A percentile compares a stretch with the other conserved stretches of the same genome.
These are phyloP conservation scores for Ctenodactylus gundi DNA, from an alignment of 2,113 vertebrate species.

Conservation along the genomic window DNA sequence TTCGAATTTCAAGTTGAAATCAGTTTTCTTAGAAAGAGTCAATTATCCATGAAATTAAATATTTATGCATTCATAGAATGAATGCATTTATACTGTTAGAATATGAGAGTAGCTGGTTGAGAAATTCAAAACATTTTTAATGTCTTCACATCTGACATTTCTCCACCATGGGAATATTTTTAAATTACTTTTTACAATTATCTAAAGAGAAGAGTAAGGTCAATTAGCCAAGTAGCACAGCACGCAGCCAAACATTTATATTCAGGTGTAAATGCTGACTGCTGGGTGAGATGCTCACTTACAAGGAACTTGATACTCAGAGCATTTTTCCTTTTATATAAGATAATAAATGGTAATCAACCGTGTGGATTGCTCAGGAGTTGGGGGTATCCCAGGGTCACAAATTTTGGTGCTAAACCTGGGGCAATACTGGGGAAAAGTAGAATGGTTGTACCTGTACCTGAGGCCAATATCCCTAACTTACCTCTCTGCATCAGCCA, in stretches of 20 bases:
- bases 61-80: slow-evolving; percentile 64
- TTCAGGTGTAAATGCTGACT: not conserved
- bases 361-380: not conserved
- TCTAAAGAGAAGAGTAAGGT: slow-evolving; percentile 25
- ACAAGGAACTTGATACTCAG: not conserved
- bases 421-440: not conserved
- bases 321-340: not conserved
- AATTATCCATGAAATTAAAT: slow-evolving; percentile 79
- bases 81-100: slow-evolving; percentile 59
- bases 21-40: slow-evolving; percentile 66
- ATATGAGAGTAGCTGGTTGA: slow-evolving; percentile 18
- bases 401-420: not conserved
- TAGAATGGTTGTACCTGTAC: not conserved
- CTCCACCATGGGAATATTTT: slow-evolving; percentile 45
- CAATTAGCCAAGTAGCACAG: not conserved
- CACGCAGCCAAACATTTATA: not conserved
- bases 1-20: slow-evolving; percentile 57
- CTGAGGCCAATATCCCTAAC: not conserved
- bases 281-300: not conserved
- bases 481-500: not conserved
- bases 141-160: slow-evolving; percentile 50
- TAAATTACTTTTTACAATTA: slow-evolving; percentile 43
- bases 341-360: not conserved
- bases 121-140: slow-evolving; percentile 62
- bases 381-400: not conserved